Base-by-base conservation (phyloP, 2,797 vertebrate genomes). In the Urosaurus nigricauda region DNA sequence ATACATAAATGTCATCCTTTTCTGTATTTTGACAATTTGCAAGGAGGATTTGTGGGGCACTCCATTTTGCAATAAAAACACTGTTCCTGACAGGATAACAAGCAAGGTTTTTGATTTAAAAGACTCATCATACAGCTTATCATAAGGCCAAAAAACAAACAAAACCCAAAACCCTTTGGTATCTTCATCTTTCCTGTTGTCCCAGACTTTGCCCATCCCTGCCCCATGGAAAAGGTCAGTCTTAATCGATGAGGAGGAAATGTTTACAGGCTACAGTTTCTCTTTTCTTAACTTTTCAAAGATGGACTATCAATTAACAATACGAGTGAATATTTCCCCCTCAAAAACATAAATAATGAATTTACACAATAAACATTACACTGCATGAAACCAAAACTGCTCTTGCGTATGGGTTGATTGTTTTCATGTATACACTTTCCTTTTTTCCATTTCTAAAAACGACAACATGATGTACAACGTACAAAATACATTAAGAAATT, bases 291-390 rank as follows among this genome's bases (percentile, higher is more conserved):
- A 17, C 35, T 79, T 68, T 71, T 84, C 71, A 79, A 51, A 24
- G 37, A 65, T 68, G 63, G 51, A 16, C 65, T 32, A 79, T 3
- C 43, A 71, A 58, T 47, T 68, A 84, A 80, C 47, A 87, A 83
- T 65, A 75, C 43, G 77, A 78, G 40, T 32, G 77, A 78, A 88
- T 47, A 43, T 78, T 84, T 79, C 65, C 29, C 29, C 29, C 26
- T 51, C 78, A 84, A 88, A 47, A 84, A 35, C 75, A 70, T 6
- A 40, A 43, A 70, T 47, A 78, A 78, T 56, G 74, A 79, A 71
- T 63, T 68, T 60, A 86, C 53, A 37, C 37, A 85, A 82, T 75
- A 89, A 77, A 81, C 32, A 21, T 68, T n/a, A 35, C 51, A 58
- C 26, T 70, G 43, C 43, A 51, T 24, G 70, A 47, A 35, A 74